These are phyloP conservation scores for Drosophila bocki DNA, from an alignment of 1,140 invertebrate species.

Conservation along the genomic window DNA sequence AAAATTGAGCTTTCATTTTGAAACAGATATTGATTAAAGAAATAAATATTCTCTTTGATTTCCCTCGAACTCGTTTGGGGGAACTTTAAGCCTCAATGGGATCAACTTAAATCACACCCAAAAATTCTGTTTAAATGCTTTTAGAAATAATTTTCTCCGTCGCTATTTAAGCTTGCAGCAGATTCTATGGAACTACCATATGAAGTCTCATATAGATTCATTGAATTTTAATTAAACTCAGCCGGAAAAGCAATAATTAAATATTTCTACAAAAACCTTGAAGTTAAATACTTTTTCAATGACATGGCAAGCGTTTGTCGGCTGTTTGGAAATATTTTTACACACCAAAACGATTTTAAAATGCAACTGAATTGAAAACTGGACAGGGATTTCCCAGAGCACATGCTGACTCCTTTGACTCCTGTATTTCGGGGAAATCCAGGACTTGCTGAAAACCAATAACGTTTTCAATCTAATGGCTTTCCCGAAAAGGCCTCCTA, in stretches of 20 bases:
- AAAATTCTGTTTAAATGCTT: neutral
- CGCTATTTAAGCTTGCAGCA: neutral
- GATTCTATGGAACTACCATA: neutral
- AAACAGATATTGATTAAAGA: neutral
- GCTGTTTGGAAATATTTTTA: neutral
- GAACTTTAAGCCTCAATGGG: no score
- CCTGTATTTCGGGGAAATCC: conserved; percentile 1
- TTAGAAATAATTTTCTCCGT: neutral
- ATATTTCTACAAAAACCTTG: neutral
- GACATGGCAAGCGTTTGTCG: neutral
- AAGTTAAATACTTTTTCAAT: neutral
- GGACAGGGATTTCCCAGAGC: no score
- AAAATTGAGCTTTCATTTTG: neutral
- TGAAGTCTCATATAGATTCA: neutral
- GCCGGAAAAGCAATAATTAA: neutral
- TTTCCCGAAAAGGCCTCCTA: conserved; percentile 14
- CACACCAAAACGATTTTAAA: neutral
- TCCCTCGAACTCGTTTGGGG: neutral
- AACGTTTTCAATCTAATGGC: conserved; percentile 14
- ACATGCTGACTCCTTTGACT: neutral
- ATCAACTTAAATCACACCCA: neutral
- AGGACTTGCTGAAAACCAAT: conserved; percentile 14
- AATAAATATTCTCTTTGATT: conserved; percentile 6
- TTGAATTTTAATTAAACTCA: neutral
- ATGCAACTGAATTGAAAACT: neutral